phyloP scores from a whole-genome alignment of 1,140 invertebrate species.

The Calliopsis andreniformis region DNA sequence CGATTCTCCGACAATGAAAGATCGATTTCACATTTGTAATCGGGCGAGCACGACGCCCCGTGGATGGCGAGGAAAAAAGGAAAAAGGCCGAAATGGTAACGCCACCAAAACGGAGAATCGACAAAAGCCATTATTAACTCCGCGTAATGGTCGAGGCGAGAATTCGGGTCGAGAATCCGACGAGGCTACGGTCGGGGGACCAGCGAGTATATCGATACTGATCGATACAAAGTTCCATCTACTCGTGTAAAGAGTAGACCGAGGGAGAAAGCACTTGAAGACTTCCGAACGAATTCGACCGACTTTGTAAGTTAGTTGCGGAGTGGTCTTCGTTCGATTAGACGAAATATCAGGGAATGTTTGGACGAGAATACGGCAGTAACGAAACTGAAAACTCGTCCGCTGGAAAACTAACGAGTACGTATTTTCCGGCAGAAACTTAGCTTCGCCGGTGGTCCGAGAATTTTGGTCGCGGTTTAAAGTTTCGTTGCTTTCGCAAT shows the following conservation, averaged over 20 bases:
- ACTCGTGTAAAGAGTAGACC: background rate
- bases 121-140: slow-evolving; percentile 69
- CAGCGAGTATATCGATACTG: slow-evolving; percentile 20
- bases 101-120: slow-evolving; percentile 56
- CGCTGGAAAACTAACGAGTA: background rate
- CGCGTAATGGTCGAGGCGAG: slow-evolving; percentile 63
- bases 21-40: slow-evolving; percentile 78
- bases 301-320: slow-evolving; percentile 6
- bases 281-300: slow-evolving; percentile 25
- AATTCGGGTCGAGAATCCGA: slow-evolving; percentile 34
- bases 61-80: slow-evolving; percentile 40
- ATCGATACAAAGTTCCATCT: background rate
- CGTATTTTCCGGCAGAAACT: background rate
- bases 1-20: slow-evolving; percentile 72
- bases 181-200: background rate
- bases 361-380: background rate
- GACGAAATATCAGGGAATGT: slow-evolving; percentile 22
- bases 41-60: slow-evolving; percentile 66
- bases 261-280: background rate
- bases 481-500: background rate
- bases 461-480: background rate
- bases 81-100: slow-evolving; percentile 21
- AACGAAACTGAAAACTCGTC: background rate
- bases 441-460: background rate
- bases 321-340: slow-evolving; percentile 13